Conservation (phyloP, 1,140 invertebrate genomes). For the Hycleus phaleratus region DNA sequence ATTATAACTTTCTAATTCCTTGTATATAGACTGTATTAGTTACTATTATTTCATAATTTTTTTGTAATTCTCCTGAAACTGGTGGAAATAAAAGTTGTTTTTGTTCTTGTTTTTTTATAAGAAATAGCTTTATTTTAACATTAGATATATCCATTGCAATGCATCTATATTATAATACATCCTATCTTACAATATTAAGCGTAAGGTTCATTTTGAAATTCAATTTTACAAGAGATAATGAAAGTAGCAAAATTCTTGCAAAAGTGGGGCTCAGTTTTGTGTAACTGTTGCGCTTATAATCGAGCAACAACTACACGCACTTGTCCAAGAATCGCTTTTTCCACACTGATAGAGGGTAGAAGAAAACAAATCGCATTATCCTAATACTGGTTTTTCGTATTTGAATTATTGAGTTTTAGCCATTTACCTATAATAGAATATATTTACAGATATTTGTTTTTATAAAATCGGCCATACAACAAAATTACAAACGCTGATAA, state of each 20-base stretch:
- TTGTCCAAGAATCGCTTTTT: conserved; percentile 18
- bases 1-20: neutral
- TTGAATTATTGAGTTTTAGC: neutral
- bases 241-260: conserved; percentile 13
- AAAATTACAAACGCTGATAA: neutral
- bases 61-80: neutral
- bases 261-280: conserved; percentile 15
- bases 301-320: conserved; percentile 8
- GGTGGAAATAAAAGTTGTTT: neutral
- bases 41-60: neutral
- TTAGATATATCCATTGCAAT: conserved; percentile 31
- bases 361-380: too few relatives aligned
- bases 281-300: neutral
- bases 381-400: neutral
- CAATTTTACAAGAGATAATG: conserved; percentile 20
- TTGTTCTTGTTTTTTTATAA: conserved; percentile 18
- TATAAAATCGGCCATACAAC: neutral
- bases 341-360: too few relatives aligned
- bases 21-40: neutral
- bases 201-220: conserved; percentile 24
- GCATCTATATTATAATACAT: conserved; percentile 25
- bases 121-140: conserved; percentile 37
- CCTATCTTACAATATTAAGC: conserved; percentile 33
- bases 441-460: conserved; percentile 5
- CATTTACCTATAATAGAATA: neutral